Conservation (phyloP, 2,888 invertebrate genomes). For the Vesta saturnalis region DNA sequence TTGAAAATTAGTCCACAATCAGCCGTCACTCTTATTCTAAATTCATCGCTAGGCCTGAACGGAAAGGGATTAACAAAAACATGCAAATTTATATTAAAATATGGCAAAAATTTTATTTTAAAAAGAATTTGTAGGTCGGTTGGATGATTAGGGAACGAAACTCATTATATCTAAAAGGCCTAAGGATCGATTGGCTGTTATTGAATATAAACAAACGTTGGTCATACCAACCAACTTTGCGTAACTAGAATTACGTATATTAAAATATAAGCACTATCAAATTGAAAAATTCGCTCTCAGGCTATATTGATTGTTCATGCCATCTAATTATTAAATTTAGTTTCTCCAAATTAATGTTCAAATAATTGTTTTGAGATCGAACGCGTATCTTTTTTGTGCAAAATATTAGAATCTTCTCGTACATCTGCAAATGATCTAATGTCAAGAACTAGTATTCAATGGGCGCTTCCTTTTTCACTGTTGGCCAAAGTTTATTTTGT, state of each 20-base stretch:
- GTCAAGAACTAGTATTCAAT: no score
- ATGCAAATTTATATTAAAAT: constrained; percentile 62
- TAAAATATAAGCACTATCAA: no score
- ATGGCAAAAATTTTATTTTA: constrained; percentile 56
- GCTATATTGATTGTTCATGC: no score
- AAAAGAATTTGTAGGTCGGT: constrained; percentile 18
- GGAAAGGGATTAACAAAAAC: constrained; percentile 60
- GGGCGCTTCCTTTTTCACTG: no score
- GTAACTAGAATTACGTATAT: neutral
- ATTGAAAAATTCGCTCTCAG: no score
- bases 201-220: neutral
- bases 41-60: constrained; percentile 34
- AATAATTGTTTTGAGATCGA: no score
- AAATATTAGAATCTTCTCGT: no score
- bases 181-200: neutral
- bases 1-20: constrained; percentile 59
- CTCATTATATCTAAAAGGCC: neutral
- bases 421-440: no score
- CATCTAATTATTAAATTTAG: no score
- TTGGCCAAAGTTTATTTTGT: no score
- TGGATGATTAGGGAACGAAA: neutral
- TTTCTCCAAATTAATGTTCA: no score
- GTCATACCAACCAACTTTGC: neutral
- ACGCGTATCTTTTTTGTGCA: no score
- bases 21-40: constrained; percentile 54